A percentile compares a stretch with the other conserved stretches of the same genome.
Conservation (phyloP, 2,113 vertebrate species). For the Ammodytes dubius region DNA sequence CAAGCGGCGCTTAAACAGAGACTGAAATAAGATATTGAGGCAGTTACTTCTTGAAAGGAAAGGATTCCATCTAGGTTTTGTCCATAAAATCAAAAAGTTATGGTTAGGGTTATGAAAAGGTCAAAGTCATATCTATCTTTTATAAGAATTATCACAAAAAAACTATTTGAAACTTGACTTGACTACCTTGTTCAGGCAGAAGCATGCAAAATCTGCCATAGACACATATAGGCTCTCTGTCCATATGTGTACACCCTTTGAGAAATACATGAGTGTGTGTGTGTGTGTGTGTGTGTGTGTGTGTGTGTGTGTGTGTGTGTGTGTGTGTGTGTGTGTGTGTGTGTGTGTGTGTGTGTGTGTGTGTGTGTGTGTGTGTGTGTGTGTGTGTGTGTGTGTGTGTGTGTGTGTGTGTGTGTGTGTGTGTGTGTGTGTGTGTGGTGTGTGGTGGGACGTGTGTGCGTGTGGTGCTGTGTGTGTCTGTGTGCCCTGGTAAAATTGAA, state of each 20-base stretch:
- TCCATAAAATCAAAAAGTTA: slow-evolving; percentile 6
- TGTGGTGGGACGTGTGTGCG: background rate
- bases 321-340: slow-evolving; percentile 14
- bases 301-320: slow-evolving; percentile 29
- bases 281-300: slow-evolving; percentile 25
- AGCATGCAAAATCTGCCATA: slow-evolving; percentile 25
- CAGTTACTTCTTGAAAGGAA: background rate
- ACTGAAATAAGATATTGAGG: slow-evolving; percentile 2
- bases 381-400: background rate
- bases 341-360: slow-evolving; percentile 15
- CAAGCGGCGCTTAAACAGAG: background rate
- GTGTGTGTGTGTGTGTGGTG: background rate
- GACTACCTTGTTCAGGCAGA: slow-evolving; percentile 40
- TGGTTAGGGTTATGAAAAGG: slow-evolving; percentile 17
- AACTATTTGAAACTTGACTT: slow-evolving; percentile 42
- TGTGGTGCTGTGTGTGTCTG: too few relatives aligned
- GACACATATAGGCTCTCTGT: slow-evolving; percentile 17
- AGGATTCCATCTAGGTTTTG: slow-evolving; percentile 10
- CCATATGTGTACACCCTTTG: slow-evolving; percentile 16
- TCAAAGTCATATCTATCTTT: slow-evolving; percentile 34
- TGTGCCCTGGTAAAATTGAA: slow-evolving; percentile 68
- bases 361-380: slow-evolving; percentile 5
- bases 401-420: background rate
- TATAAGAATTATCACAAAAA: slow-evolving; percentile 21
- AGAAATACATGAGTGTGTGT: slow-evolving; percentile 19